These are phyloP conservation scores for Vultur gryphus DNA, from an alignment of 2,797 vertebrate genomes.

Conservation along the genomic window DNA sequence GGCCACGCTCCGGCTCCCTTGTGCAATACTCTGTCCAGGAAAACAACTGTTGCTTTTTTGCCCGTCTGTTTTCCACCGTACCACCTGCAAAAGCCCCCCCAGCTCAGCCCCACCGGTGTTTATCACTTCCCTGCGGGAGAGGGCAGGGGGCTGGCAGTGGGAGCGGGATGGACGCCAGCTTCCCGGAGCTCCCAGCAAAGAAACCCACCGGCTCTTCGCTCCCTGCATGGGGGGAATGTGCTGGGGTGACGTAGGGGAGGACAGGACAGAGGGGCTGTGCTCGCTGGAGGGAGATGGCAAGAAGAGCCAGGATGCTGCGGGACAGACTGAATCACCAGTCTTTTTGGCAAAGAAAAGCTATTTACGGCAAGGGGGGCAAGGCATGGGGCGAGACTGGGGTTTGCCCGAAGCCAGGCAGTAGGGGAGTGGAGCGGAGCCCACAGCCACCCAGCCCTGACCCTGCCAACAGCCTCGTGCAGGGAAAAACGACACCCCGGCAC, in stretches of 20 bases:
- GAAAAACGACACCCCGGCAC: neutral
- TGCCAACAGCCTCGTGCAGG: neutral
- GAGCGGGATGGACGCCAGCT: neutral
- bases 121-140: neutral
- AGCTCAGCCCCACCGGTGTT: neutral
- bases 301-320: neutral
- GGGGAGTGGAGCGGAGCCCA: accelerated
- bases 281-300: accelerated
- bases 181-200: neutral
- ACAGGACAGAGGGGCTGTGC: neutral
- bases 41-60: neutral
- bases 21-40: neutral
- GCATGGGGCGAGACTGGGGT: accelerated
- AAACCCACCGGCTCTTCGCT: neutral
- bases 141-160: neutral
- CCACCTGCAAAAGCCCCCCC: no score
- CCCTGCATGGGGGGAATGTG: accelerated
- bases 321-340: neutral
- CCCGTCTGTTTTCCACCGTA: neutral
- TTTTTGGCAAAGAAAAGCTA: neutral
- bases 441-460: accelerated
- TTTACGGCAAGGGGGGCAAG: neutral
- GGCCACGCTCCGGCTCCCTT: neutral
- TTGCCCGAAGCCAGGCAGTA: neutral
- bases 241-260: accelerated